Conservation (phyloP, 2,888 invertebrate genomes). For the Allolobophora icterica region DNA sequence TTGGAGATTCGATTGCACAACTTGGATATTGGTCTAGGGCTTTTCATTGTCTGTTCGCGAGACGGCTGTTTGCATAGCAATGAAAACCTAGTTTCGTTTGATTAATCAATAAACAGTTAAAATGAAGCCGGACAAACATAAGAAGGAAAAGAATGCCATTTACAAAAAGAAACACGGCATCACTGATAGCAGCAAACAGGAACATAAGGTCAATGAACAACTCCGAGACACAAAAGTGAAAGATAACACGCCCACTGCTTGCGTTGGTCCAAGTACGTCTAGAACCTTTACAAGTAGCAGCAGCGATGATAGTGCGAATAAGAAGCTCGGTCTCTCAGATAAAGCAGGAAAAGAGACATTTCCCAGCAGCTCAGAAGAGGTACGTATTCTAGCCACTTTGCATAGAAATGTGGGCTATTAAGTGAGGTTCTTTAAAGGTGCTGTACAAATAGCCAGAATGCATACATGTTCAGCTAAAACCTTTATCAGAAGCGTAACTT, state of each 20-base stretch:
- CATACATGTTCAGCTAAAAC: too few species aligned
- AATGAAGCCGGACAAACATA: slow-evolving; percentile 39
- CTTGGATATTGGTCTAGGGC: neutral
- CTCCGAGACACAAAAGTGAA: neutral
- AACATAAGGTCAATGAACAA: neutral
- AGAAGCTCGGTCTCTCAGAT: neutral
- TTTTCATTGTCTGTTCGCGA: neutral
- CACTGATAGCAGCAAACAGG: neutral
- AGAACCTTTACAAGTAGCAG: too few species aligned
- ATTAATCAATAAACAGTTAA: too few species aligned
- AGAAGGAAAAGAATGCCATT: slow-evolving; percentile 31
- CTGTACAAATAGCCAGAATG: too few species aligned
- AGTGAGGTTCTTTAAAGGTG: too few species aligned
- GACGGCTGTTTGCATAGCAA: neutral
- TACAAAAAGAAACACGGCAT: slow-evolving; percentile 36
- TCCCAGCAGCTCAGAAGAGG: neutral
- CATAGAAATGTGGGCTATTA: neutral
- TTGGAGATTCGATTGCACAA: too few species aligned
- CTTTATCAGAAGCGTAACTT: too few species aligned
- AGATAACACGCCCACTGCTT: neutral
- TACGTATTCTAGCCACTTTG: neutral
- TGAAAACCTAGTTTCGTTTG: neutral
- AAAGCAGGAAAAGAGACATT: neutral
- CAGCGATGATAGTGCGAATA: too few species aligned
- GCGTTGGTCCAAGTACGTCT: neutral